These are phyloP conservation scores for Craseonycteris thonglongyai DNA, from an alignment of 2,113 vertebrate genomes.

Conservation along the genomic window DNA sequence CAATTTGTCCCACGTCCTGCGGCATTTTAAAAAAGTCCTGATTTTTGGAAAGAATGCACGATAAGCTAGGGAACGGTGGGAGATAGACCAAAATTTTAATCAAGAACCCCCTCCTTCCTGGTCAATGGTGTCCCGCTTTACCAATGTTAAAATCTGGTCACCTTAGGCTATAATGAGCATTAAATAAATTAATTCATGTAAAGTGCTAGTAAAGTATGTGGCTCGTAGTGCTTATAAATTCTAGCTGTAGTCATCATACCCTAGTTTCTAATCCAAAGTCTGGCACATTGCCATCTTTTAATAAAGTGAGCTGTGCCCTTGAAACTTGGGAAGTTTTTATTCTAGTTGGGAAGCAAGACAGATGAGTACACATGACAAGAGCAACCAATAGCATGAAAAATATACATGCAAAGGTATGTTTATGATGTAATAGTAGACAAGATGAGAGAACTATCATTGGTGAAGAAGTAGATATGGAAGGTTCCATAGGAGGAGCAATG, in stretches of 20 bases:
- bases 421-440: not conserved
- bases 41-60: too few species aligned
- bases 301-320: not conserved
- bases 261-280: not conserved
- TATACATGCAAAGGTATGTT: not conserved
- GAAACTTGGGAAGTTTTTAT: not conserved
- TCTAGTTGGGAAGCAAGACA: not conserved
- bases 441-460: not conserved
- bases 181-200: not conserved
- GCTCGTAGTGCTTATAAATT: not conserved
- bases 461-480: not conserved
- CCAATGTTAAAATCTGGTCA: too few species aligned
- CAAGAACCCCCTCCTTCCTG: too few species aligned
- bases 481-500: not conserved
- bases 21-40: too few species aligned
- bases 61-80: too few species aligned
- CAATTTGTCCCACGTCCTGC: too few species aligned
- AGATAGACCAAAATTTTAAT: too few species aligned
- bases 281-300: not conserved
- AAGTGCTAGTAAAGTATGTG: not conserved
- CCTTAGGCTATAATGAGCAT: not conserved
- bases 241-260: not conserved
- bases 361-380: not conserved
- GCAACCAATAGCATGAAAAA: not conserved
- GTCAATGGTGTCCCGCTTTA: too few species aligned